These are phyloP conservation scores for Sepioteuthis lessoniana DNA, from an alignment of 2,888 invertebrate species.

Conservation along the genomic window DNA sequence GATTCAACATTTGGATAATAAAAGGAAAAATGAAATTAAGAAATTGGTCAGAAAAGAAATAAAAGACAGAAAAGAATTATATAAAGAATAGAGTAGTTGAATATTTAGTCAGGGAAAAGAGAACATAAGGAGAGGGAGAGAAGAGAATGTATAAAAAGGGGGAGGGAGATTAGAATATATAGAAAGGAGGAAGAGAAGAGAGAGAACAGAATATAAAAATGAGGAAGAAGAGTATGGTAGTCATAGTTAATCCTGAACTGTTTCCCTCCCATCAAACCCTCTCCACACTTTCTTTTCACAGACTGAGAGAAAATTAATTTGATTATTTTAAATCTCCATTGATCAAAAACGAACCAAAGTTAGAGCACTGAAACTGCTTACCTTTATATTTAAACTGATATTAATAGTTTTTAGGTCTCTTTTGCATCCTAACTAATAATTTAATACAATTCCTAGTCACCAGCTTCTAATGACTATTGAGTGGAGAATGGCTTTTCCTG, in stretches of 20 bases:
- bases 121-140: no score
- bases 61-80: no score
- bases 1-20: no score
- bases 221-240: not conserved
- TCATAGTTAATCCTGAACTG: not conserved
- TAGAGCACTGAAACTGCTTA: not conserved
- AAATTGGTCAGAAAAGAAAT: no score
- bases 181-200: no score
- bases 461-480: not conserved
- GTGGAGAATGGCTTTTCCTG: no score
- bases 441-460: not conserved
- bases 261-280: not conserved
- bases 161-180: no score
- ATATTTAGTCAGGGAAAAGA: no score
- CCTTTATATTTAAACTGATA: not conserved
- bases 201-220: no score
- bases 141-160: no score
- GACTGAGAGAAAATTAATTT: not conserved
- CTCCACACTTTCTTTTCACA: not conserved
- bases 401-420: not conserved
- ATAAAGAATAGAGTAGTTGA: no score
- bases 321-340: not conserved
- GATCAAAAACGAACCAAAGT: not conserved
- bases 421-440: not conserved
- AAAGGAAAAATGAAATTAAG: no score